These are phyloP conservation scores for Coracias cyanogaster DNA, from an alignment of 2,797 vertebrate species.

Conservation along the genomic window DNA sequence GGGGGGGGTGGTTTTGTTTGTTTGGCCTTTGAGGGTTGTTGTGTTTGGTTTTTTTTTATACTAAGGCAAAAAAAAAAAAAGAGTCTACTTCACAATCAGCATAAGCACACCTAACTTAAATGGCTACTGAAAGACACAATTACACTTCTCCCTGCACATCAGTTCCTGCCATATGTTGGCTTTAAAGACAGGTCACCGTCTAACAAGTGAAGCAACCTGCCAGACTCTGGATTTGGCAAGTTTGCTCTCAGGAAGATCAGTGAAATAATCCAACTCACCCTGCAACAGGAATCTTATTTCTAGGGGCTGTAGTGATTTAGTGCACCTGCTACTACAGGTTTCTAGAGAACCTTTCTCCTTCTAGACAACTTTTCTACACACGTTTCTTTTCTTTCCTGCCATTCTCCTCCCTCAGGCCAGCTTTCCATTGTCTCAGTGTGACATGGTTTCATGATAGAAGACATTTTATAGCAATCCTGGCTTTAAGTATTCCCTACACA, in stretches of 20 bases:
- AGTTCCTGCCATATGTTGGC: not conserved
- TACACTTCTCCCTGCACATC: not conserved
- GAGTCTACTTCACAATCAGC: not conserved
- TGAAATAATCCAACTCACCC: not conserved
- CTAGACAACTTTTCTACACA: not conserved
- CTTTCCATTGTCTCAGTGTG: not conserved
- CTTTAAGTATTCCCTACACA: not conserved
- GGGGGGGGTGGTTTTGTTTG: not conserved
- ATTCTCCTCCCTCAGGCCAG: not conserved
- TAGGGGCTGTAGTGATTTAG: not conserved
- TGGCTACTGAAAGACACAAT: not conserved
- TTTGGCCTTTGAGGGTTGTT: not conserved
- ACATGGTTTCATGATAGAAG: not conserved
- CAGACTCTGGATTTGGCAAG: not conserved
- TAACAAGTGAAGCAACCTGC: not conserved
- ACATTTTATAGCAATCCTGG: not conserved
- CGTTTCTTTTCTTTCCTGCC: not conserved
- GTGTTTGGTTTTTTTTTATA: not conserved
- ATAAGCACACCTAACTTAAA: not conserved
- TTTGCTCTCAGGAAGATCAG: slow-evolving; percentile 8
- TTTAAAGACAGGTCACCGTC: not conserved
- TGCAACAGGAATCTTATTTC: not conserved
- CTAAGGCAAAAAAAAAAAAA: rapidly evolving
- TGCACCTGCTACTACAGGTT: not conserved
- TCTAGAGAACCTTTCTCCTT: too few species aligned